Conservation (phyloP, 2,888 invertebrate species). For the Eristalis arbustorum region DNA sequence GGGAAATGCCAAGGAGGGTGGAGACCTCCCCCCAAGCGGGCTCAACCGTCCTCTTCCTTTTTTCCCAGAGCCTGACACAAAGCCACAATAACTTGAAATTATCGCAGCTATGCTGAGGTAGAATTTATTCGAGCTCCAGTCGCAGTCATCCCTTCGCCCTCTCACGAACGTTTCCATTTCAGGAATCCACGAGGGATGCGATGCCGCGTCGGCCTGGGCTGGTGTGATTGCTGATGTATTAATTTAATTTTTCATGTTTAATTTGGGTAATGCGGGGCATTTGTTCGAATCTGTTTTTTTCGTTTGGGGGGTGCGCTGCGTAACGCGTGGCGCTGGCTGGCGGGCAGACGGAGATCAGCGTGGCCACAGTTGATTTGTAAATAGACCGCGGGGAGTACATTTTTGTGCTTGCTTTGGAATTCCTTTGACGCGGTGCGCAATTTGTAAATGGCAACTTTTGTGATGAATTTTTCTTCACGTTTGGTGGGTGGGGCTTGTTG, state of each 20-base stretch:
- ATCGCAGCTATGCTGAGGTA: constrained; percentile 60
- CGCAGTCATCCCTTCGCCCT: not conserved
- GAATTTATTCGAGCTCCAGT: constrained; percentile 24
- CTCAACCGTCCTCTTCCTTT: not conserved
- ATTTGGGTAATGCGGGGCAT: constrained; percentile 49
- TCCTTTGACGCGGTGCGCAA: not conserved
- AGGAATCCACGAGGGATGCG: not conserved
- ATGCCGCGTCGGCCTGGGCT: not conserved
- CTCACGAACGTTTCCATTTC: not conserved
- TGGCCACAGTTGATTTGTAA: constrained; percentile 34
- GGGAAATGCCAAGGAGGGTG: constrained; percentile 16
- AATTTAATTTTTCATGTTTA: constrained; percentile 62
- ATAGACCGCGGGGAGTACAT: constrained; percentile 2
- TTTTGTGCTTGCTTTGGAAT: not conserved
- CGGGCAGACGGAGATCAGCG: not conserved
- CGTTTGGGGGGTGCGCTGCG: not conserved
- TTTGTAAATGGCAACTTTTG: not conserved
- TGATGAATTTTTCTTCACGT: not conserved
- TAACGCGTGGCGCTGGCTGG: not conserved
- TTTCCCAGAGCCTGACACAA: constrained; percentile 8
- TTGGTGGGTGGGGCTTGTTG: not conserved
- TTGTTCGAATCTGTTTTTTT: constrained; percentile 62
- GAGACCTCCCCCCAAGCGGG: not conserved
- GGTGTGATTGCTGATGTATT: constrained; percentile 60
- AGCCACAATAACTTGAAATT: constrained; percentile 68